Evolutionary conservation across 2,888 invertebrate species (phyloP), one percentile per base, ranked within the genome.

Genomic region (Ethmia dodecea): DNA sequence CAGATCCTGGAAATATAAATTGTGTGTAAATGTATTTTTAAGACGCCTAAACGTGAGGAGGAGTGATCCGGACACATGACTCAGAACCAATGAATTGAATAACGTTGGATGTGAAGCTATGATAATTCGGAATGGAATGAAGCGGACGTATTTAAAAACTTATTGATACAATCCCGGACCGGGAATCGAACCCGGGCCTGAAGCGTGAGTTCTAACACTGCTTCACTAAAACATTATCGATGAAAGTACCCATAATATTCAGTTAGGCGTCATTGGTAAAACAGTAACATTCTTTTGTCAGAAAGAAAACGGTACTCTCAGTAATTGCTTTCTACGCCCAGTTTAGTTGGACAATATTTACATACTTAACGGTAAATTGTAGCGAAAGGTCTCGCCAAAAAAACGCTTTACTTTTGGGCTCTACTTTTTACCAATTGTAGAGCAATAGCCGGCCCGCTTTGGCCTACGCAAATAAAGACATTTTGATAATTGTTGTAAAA

Each of bases 21-120:
- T n/a, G n/a, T n/a, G n/a, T n/a, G n/a, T n/a, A n/a, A n/a, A n/a
- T n/a, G n/a, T n/a, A n/a, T n/a, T n/a, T n/a, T n/a, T n/a, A n/a
- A n/a, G n/a, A n/a, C n/a, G n/a, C n/a, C n/a, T n/a, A n/a, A n/a
- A n/a, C n/a, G n/a, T n/a, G n/a, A n/a, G n/a, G n/a, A n/a, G n/a
- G n/a, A n/a, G n/a, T n/a, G n/a, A n/a, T n/a, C n/a, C n/a, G n/a
- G n/a, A n/a, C n/a, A n/a, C n/a, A n/a, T n/a, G n/a, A n/a, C n/a
- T n/a, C n/a, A n/a, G n/a, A n/a, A n/a, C n/a, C n/a, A n/a, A n/a
- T 50, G 78, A 83, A 84, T 83, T 78, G 79, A 81, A 75, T 83
- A 79, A 84, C 73, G 73, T 61, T 49, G 58, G 54, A 70, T 62
- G 61, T 73, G 70, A 83, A 83, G 77, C 84, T 84, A 77, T 76